phyloP scores from a whole-genome alignment of 37 sponge, comb jelly and placozoan genomes.

The Mnemiopsis leidyi region DNA sequence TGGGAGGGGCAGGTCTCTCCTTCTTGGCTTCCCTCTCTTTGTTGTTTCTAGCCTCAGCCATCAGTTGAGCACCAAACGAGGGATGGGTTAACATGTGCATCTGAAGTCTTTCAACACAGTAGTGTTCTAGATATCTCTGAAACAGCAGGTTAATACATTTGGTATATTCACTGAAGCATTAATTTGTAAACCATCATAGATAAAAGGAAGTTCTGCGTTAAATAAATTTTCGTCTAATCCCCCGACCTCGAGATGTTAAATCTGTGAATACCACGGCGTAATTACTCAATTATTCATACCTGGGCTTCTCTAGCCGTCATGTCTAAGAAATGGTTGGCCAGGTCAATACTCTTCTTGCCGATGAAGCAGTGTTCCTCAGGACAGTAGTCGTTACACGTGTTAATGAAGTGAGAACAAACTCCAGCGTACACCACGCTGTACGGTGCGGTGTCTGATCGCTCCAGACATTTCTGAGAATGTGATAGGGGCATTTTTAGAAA shows the following conservation, averaged over 20 bases:
- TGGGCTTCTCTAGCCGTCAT: slow-evolving; percentile 78
- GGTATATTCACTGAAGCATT: too few species aligned
- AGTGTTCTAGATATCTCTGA: slow-evolving; percentile 27
- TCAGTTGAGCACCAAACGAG: slow-evolving; percentile 8
- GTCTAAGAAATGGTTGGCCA: slow-evolving; percentile 84
- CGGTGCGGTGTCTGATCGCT: slow-evolving; percentile 8
- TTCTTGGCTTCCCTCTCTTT: slow-evolving; percentile 38
- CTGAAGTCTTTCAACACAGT: not conserved
- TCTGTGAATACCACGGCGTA: too few species aligned
- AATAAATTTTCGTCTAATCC: too few species aligned
- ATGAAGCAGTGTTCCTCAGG: slow-evolving; percentile 86
- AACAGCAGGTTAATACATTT: not conserved
- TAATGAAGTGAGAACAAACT: slow-evolving; percentile 81
- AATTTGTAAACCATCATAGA: too few species aligned
- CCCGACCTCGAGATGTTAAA: too few species aligned
- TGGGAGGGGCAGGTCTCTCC: not conserved
- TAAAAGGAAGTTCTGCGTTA: too few species aligned
- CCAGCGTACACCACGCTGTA: slow-evolving; percentile 79
- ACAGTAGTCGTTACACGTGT: slow-evolving; percentile 71
- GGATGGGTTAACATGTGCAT: not conserved
- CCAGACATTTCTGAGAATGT: not conserved
- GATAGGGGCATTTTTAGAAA: too few species aligned
- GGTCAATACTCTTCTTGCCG: slow-evolving; percentile 81
- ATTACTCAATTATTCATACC: too few species aligned
- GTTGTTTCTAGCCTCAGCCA: slow-evolving; percentile 42